A percentile compares a stretch with the other conserved stretches of the same genome.
phyloP scores from a whole-genome alignment of 2,113 vertebrate species.

The Gorsachius goisagi region DNA sequence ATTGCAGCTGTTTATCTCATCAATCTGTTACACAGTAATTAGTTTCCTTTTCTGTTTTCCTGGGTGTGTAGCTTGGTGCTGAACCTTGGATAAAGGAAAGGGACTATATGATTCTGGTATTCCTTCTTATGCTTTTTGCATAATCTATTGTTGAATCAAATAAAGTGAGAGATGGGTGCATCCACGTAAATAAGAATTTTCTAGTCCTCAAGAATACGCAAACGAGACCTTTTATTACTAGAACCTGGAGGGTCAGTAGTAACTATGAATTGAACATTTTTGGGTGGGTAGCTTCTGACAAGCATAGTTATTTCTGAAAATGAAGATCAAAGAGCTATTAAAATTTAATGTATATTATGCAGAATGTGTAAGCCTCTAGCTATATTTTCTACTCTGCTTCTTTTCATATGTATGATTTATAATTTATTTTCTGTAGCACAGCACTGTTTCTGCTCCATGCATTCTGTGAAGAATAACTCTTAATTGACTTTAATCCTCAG shows the following conservation, averaged over 20 bases:
- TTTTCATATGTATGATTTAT: slow-evolving; percentile 56
- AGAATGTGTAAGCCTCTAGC: slow-evolving; percentile 53
- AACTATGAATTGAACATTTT: background rate
- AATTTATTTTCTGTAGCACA: slow-evolving; percentile 58
- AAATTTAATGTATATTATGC: slow-evolving; percentile 56
- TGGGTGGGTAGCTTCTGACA: slow-evolving; percentile 34
- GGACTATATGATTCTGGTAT: background rate
- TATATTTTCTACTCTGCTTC: slow-evolving; percentile 32
- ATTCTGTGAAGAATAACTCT: slow-evolving; percentile 39
- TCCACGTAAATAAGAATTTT: background rate
- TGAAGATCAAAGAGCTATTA: slow-evolving; percentile 59
- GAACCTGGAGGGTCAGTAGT: slow-evolving; percentile 34
- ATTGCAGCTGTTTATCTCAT: background rate
- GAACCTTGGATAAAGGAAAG: slow-evolving; percentile 30
- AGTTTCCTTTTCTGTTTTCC: slow-evolving; percentile 36
- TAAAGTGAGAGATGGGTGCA: background rate
- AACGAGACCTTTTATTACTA: background rate
- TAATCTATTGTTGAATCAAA: background rate
- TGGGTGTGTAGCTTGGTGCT: slow-evolving; percentile 19
- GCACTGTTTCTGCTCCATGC: background rate
- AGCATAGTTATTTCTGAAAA: slow-evolving; percentile 54
- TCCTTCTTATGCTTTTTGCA: background rate
- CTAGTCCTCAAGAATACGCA: background rate
- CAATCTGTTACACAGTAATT: background rate
- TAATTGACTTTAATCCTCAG: slow-evolving; percentile 57